Conservation (phyloP, 2,888 invertebrate genomes). For the Mythimna vitellina region DNA sequence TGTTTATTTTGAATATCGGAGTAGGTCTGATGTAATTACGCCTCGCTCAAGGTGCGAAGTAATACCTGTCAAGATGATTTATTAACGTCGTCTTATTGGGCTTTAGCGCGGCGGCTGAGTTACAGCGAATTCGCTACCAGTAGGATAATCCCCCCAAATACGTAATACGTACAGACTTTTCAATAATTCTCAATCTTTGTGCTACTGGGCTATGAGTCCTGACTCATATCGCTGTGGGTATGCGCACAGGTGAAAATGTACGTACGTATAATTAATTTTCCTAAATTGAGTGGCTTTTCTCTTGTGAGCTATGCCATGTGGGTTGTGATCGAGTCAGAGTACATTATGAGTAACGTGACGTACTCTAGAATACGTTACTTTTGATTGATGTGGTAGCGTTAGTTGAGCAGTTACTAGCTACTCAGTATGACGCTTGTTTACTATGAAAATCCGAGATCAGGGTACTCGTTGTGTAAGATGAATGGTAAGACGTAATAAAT, state of each 20-base stretch:
- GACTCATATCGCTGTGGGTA: background rate
- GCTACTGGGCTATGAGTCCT: background rate
- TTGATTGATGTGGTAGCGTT: conserved; percentile 67
- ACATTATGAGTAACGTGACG: conserved; percentile 27
- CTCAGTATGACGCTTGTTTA: conserved; percentile 4
- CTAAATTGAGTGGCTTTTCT: conserved; percentile 20
- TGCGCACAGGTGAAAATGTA: background rate
- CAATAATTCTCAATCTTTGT: conserved; percentile 41
- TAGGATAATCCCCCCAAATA: conserved; percentile 45
- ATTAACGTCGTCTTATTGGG: conserved; percentile 82
- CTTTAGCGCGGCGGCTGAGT: conserved; percentile 58
- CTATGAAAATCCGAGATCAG: conserved; percentile 21
- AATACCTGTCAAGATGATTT: conserved; percentile 89
- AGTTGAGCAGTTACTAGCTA: conserved; percentile 18
- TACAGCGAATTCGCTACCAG: conserved; percentile 56
- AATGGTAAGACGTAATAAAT: conserved; percentile 18
- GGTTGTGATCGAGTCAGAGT: conserved; percentile 32
- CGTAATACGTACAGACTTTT: conserved; percentile 29
- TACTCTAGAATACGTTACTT: conserved; percentile 42
- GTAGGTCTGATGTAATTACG: conserved; percentile 77
- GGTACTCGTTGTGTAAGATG: conserved; percentile 11
- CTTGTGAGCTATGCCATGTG: conserved; percentile 13
- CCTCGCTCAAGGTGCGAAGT: conserved; percentile 80
- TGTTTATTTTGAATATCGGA: conserved; percentile 74
- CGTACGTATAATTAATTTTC: background rate